Evolutionary conservation across 2,797 vertebrate species (phyloP), one percentile per base, ranked within the genome.

Genomic region (Tympanoctomys barrerae): DNA sequence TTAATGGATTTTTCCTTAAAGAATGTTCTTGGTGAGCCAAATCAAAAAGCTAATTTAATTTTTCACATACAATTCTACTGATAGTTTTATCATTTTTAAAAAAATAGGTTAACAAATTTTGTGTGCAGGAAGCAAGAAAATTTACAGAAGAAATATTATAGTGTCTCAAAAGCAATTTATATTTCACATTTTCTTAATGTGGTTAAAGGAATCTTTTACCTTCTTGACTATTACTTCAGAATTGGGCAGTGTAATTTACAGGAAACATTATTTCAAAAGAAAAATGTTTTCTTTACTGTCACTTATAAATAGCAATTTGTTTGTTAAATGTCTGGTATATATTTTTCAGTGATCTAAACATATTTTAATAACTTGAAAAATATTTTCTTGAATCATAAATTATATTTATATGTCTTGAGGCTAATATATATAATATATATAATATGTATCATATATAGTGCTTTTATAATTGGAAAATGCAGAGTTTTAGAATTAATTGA

Each of bases 291-390:
- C 95, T 97, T 78, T 89, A 95, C 86, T 97, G 97, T 98, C 80
- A 87, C 90, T 97, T 98, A 98, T 97, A 97, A 98, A 94, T 97
- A 98, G 84, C 6, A 97, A 64, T 89, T 97, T 97, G 96, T 98
- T 98, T 98, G 93, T 96, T 97, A 98, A 97, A 66, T 94, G 21
- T 89, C 80, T 97, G 66, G 90, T 97, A 61, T 95, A 62, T 97
- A 97, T 97, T 98, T 97, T 94, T 94, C 93, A 96, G 85, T 97
- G 95, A 97, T 94, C 64, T 89, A 96, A 97, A 92, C 52, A 79
- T 77, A 89, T 62, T 52, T 85, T 24, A 91, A 75, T 89, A 95
- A 93, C 33, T 89, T 54, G 88, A 89, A 97, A 96, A 91, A 96
- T 95, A 82, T 88, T 16, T 94, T 97, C 93, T 93, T 97, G 93